Conservation (phyloP, 2,797 vertebrate species). For the Carapus acus region DNA sequence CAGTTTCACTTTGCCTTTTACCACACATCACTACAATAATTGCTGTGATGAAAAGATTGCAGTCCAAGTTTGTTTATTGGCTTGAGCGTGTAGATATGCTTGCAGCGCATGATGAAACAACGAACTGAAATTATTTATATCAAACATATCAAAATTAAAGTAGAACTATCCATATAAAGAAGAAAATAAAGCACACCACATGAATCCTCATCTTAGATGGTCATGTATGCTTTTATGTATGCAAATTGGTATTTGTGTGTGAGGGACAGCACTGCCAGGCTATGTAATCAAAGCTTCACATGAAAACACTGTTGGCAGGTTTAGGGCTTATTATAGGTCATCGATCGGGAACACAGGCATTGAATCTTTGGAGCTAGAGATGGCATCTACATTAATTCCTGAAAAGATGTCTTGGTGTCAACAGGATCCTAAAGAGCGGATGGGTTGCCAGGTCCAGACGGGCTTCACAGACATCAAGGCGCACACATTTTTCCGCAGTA, state of each 20-base stretch:
- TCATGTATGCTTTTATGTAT: background rate
- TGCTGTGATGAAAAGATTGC: constrained; percentile 17
- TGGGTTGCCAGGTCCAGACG: constrained; percentile 91
- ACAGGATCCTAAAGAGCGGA: constrained; percentile 96
- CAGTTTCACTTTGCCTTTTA: constrained; percentile 11
- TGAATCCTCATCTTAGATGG: background rate
- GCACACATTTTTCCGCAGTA: constrained; percentile 97
- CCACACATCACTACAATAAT: constrained; percentile 8
- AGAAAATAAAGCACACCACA: background rate
- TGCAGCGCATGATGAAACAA: constrained; percentile 8
- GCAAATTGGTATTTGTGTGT: too few species aligned
- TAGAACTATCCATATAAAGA: background rate
- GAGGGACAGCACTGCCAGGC: background rate
- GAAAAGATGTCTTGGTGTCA: constrained; percentile 39
- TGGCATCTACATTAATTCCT: constrained; percentile 18
- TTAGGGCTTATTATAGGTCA: too few species aligned
- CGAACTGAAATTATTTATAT: constrained; percentile 6
- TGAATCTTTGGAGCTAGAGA: too few species aligned
- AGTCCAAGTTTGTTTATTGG: background rate
- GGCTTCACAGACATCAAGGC: constrained; percentile 96
- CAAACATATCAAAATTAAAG: constrained; percentile 1
- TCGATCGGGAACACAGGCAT: too few species aligned
- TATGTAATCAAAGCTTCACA: background rate
- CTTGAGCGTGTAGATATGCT: background rate
- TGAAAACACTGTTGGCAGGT: background rate